These are phyloP conservation scores for Elmis aenea DNA, from an alignment of 2,888 invertebrate species.

Conservation along the genomic window DNA sequence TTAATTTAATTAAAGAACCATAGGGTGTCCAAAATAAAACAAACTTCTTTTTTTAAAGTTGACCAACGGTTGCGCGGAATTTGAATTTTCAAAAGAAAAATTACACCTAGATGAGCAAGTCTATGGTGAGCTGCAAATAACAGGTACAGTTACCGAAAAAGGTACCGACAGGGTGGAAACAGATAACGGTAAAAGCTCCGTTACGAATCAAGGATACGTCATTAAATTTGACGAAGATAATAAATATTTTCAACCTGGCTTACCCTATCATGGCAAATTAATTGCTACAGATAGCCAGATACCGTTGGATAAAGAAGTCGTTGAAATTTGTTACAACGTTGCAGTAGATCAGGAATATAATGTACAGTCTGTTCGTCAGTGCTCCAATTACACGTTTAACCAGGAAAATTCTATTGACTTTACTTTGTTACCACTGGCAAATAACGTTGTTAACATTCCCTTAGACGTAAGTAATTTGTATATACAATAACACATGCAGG, in stretches of 20 bases:
- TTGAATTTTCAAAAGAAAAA: constrained; percentile 31
- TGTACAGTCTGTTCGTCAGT: constrained; percentile 36
- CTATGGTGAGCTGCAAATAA: constrained; percentile 32
- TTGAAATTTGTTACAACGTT: constrained; percentile 42
- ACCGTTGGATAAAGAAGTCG: constrained; percentile 26
- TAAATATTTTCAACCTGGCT: constrained; percentile 62
- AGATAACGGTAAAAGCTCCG: constrained; percentile 53
- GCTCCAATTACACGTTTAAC: constrained; percentile 34
- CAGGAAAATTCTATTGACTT: constrained; percentile 34
- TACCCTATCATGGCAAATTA: constrained; percentile 62
- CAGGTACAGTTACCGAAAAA: constrained; percentile 52
- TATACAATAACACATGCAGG: no score
- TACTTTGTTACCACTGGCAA: constrained; percentile 37
- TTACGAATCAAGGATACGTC: constrained; percentile 53
- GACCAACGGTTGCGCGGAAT: constrained; percentile 37
- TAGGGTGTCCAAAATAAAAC: no score
- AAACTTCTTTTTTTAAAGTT: constrained; percentile 31
- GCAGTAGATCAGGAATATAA: constrained; percentile 42
- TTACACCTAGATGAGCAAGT: constrained; percentile 19
- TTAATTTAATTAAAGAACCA: no score
- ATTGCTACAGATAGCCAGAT: constrained; percentile 16
- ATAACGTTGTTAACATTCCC: constrained; percentile 37
- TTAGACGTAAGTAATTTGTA: constrained; percentile 40
- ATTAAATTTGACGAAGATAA: constrained; percentile 57
- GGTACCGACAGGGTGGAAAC: constrained; percentile 62